These are phyloP conservation scores for Taeniopygia guttata DNA, from an alignment of 2,797 vertebrate genomes.

Conservation along the genomic window DNA sequence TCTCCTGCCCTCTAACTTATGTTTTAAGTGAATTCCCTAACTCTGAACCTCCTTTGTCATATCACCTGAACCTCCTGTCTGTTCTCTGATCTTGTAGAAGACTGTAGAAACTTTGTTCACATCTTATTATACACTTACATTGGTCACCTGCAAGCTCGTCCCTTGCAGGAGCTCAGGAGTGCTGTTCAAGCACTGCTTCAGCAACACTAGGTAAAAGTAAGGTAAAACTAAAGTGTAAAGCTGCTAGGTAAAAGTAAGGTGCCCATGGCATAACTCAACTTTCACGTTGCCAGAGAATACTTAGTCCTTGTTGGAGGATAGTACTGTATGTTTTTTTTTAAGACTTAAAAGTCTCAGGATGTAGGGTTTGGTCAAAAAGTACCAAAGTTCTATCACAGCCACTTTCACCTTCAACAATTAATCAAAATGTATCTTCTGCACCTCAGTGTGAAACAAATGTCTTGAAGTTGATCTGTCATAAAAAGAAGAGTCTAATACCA, in stretches of 20 bases:
- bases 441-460: neutral
- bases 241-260: neutral
- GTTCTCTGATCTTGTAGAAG: neutral
- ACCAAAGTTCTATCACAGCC: neutral
- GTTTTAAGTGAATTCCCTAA: neutral
- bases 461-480: neutral
- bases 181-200: neutral
- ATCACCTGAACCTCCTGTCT: neutral
- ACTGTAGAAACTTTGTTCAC: neutral
- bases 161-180: neutral
- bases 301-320: neutral
- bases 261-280: neutral
- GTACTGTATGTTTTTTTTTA: neutral
- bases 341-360: neutral
- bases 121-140: neutral
- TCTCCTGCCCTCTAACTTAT: neutral
- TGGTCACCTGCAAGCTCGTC: fast-evolving
- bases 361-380: neutral
- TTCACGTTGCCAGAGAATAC: neutral
- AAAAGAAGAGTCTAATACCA: neutral
- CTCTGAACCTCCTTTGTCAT: neutral
- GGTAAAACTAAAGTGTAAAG: neutral
- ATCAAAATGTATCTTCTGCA: neutral
- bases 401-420: neutral
- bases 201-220: neutral